Percentiles rank a stretch among this genome's conserved stretches.
These are phyloP conservation scores for Cnemophilus loriae DNA, from an alignment of 2,113 vertebrate genomes.

Conservation along the genomic window DNA sequence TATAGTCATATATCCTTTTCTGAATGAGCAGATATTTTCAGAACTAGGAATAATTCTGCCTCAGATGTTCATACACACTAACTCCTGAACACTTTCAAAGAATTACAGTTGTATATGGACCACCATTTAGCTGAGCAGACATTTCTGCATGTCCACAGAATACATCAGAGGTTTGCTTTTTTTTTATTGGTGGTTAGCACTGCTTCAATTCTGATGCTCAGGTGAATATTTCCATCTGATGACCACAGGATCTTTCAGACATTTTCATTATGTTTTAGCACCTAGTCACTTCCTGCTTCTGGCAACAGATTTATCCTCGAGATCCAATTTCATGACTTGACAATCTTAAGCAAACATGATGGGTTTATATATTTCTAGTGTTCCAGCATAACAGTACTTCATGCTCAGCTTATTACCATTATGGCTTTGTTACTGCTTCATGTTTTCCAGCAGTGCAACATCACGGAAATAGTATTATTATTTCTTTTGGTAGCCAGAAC, in stretches of 20 bases:
- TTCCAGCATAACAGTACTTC: neutral
- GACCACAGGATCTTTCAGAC: neutral
- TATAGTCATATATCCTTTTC: neutral
- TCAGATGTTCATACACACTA: neutral
- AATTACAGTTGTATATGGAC: neutral
- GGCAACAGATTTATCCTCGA: neutral
- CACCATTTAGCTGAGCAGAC: neutral
- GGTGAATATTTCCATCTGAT: neutral
- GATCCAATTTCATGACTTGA: neutral
- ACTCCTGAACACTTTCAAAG: neutral
- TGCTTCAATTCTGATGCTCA: neutral
- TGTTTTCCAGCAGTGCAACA: neutral
- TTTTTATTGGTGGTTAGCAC: neutral
- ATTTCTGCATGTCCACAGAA: neutral
- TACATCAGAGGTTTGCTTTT: neutral
- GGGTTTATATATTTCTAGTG: neutral
- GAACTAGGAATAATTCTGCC: constrained; percentile 2
- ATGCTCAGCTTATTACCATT: neutral
- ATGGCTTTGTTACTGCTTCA: neutral
- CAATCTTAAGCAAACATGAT: neutral
- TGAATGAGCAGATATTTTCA: neutral
- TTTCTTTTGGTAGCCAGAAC: neutral
- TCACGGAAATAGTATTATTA: neutral
- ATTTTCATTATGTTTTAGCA: neutral
- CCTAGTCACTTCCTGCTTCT: neutral